phyloP scores from a whole-genome alignment of 2,888 invertebrate species.

The Phortica magna region DNA sequence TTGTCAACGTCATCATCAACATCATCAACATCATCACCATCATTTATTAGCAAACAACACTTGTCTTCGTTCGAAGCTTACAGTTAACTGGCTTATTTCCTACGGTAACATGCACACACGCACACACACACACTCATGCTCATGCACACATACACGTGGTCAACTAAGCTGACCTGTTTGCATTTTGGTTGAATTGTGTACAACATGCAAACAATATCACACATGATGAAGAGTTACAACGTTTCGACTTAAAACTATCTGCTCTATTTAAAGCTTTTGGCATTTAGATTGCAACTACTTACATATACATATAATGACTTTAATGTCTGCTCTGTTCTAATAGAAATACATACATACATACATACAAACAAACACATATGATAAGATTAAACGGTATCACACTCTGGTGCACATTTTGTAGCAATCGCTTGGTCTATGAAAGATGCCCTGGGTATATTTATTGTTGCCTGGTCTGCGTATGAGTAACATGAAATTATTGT shows the following conservation, averaged over 20 bases:
- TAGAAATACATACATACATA: constrained; percentile 2
- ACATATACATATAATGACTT: neutral
- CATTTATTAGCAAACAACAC: constrained; percentile 66
- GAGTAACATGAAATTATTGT: constrained; percentile 56
- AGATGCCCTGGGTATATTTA: neutral
- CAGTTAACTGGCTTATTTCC: constrained; percentile 59
- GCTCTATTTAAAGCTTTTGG: neutral
- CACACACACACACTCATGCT: constrained; percentile 21
- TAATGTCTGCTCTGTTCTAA: neutral
- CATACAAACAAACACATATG: neutral
- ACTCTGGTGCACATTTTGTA: neutral
- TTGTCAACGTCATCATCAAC: constrained; percentile 18
- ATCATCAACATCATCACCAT: constrained; percentile 58
- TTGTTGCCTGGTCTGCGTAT: neutral
- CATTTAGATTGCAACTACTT: neutral
- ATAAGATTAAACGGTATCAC: neutral
- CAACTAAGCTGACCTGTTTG: constrained; percentile 45
- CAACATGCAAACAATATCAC: constrained; percentile 35
- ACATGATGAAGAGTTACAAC: constrained; percentile 38
- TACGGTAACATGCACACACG: constrained; percentile 30
- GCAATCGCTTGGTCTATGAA: constrained; percentile 1
- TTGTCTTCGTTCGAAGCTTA: constrained; percentile 56
- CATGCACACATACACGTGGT: neutral
- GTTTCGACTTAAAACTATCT: neutral
- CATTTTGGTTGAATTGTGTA: constrained; percentile 33